phyloP scores from a whole-genome alignment of 2,113 vertebrate species.

The Thamnaconus septentrionalis region DNA sequence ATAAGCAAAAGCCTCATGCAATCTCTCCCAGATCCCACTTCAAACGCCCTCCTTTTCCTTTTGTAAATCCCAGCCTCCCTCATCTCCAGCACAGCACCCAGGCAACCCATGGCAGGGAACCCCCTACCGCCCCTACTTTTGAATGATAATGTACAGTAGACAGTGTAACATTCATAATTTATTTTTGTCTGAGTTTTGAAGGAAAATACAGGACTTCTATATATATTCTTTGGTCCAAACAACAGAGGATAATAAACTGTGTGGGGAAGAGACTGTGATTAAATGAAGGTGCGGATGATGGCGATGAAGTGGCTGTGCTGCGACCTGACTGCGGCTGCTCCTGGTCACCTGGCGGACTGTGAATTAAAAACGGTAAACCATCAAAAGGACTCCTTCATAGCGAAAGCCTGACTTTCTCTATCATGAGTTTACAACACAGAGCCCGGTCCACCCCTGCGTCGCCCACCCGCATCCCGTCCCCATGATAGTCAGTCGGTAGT shows the following conservation, averaged over 20 bases:
- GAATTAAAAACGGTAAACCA: neutral
- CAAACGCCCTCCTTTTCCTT: slow-evolving; percentile 1
- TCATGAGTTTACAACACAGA: slow-evolving; percentile 61
- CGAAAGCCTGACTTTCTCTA: slow-evolving; percentile 44
- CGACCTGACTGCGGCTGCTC: slow-evolving; percentile 5
- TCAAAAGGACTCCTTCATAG: slow-evolving; percentile 28
- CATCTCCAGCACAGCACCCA: slow-evolving; percentile 79
- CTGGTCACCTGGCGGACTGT: too few species aligned
- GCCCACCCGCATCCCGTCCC: slow-evolving; percentile 3
- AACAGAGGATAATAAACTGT: slow-evolving; percentile 40
- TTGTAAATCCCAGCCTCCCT: slow-evolving; percentile 7
- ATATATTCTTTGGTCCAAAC: slow-evolving; percentile 82
- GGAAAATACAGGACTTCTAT: slow-evolving; percentile 65
- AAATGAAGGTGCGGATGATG: slow-evolving; percentile 15
- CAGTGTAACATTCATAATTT: slow-evolving; percentile 93
- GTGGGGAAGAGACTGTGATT: slow-evolving; percentile 21
- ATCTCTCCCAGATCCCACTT: slow-evolving; percentile 32
- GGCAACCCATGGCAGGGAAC: slow-evolving; percentile 90
- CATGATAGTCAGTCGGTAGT: neutral
- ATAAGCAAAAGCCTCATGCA: slow-evolving; percentile 42
- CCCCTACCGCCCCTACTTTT: slow-evolving; percentile 66
- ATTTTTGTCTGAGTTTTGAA: slow-evolving; percentile 88
- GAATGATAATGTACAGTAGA: slow-evolving; percentile 88
- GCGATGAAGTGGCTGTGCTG: slow-evolving; percentile 14
- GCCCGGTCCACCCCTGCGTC: neutral